Evolutionary conservation across 2,113 vertebrate genomes (phyloP).

Genomic region (Pseudonaja textilis): DNA sequence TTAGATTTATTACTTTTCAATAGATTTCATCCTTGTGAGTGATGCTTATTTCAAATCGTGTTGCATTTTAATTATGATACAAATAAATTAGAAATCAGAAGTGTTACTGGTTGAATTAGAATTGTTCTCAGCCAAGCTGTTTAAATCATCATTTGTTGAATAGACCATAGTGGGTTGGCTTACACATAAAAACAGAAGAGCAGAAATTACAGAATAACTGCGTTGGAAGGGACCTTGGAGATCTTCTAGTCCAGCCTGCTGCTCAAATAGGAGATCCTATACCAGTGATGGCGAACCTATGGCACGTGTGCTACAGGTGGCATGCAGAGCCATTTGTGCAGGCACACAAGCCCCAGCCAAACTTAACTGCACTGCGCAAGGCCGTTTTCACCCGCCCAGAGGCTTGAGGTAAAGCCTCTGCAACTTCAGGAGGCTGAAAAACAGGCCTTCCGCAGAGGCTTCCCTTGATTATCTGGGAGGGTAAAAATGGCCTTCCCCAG

Average conservation of each 20-base stretch:
- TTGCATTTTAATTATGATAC: not conserved
- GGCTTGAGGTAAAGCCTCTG: too few species aligned
- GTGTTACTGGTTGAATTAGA: not conserved
- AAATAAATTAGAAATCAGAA: constrained; percentile 38
- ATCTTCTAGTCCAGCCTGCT: not conserved
- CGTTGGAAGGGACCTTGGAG: not conserved
- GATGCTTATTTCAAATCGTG: not conserved
- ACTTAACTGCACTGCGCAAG: too few species aligned
- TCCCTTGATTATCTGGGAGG: too few species aligned
- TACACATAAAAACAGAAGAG: not conserved
- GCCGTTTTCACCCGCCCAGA: too few species aligned
- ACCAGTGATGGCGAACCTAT: too few species aligned
- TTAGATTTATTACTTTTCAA: not conserved
- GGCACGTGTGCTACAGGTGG: too few species aligned
- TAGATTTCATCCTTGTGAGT: not conserved
- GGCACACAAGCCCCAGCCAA: too few species aligned
- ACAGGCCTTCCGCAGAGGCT: too few species aligned
- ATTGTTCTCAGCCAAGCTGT: not conserved
- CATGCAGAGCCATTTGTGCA: too few species aligned
- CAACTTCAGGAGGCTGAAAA: too few species aligned
- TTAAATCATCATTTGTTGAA: not conserved
- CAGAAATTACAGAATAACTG: not conserved
- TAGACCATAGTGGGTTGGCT: not conserved
- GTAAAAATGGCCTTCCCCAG: too few species aligned
- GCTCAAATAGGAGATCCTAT: not conserved